phyloP scores from a whole-genome alignment of 2,113 vertebrate species.

The Nicator chloris region DNA sequence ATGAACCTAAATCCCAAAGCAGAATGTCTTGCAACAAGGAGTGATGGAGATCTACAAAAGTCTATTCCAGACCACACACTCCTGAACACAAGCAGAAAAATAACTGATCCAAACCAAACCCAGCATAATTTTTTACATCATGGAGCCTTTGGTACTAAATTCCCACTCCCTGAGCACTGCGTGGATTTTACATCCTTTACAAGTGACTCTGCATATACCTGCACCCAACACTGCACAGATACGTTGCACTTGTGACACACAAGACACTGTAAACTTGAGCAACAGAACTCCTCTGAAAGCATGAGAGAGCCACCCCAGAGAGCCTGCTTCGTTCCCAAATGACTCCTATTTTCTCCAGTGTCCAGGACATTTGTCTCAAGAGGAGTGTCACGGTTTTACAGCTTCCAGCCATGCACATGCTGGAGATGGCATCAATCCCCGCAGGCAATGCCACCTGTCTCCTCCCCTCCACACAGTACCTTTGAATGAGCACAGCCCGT shows the following conservation, averaged over 20 bases:
- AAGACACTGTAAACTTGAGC: background rate
- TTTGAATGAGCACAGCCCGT: constrained; percentile 88
- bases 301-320: background rate
- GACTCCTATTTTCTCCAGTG: background rate
- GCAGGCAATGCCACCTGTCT: background rate
- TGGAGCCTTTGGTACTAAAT: background rate
- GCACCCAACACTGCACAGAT: accelerated
- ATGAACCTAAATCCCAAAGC: constrained; percentile 82
- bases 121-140: background rate
- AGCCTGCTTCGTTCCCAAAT: background rate
- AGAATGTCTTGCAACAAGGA: background rate
- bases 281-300: background rate
- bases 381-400: background rate
- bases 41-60: background rate
- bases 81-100: background rate
- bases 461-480: constrained; percentile 64
- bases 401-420: background rate
- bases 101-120: background rate
- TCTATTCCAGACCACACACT: background rate
- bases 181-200: background rate
- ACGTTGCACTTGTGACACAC: background rate
- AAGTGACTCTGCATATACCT: background rate
- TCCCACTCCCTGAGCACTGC: background rate
- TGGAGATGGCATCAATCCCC: background rate
- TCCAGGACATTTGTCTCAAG: background rate